A percentile compares a stretch with the other conserved stretches of the same genome.
phyloP scores from a whole-genome alignment of 2,888 invertebrate species.

The Thymelicus acteon region DNA sequence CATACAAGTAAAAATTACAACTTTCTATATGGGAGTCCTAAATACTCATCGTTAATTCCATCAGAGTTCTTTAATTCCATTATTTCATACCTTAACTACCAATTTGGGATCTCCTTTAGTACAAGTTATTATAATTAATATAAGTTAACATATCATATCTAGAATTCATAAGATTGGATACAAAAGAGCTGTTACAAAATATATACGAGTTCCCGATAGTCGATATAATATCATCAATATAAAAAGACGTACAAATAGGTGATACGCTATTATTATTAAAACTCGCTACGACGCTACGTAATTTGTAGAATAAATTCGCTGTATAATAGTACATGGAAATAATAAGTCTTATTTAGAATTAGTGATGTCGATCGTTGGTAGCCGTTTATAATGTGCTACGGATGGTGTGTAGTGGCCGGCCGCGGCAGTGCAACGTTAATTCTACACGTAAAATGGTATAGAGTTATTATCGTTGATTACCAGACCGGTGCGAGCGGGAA shows the following conservation, averaged over 20 bases:
- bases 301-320: slow-evolving; percentile 31
- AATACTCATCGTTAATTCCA: not conserved
- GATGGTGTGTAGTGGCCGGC: slow-evolving; percentile 1
- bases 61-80: not conserved
- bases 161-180: slow-evolving; percentile 13
- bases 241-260: slow-evolving; percentile 23
- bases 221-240: slow-evolving; percentile 20
- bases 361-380: slow-evolving; percentile 9
- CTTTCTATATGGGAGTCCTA: not conserved
- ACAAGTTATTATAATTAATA: not conserved
- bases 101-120: slow-evolving; percentile 8
- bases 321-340: slow-evolving; percentile 16
- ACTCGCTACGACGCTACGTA: slow-evolving; percentile 22
- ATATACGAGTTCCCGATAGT: slow-evolving; percentile 16
- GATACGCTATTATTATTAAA: slow-evolving; percentile 24
- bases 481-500: not conserved
- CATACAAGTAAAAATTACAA: not conserved
- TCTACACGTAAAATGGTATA: not conserved
- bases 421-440: slow-evolving; percentile 1
- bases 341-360: slow-evolving; percentile 28
- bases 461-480: not conserved
- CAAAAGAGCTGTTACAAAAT: slow-evolving; percentile 11
- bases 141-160: slow-evolving; percentile 17
- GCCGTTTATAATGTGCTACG: slow-evolving; percentile 9
- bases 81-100: not conserved